phyloP scores from a whole-genome alignment of 2,888 invertebrate species.

The Lithosia quadra region DNA sequence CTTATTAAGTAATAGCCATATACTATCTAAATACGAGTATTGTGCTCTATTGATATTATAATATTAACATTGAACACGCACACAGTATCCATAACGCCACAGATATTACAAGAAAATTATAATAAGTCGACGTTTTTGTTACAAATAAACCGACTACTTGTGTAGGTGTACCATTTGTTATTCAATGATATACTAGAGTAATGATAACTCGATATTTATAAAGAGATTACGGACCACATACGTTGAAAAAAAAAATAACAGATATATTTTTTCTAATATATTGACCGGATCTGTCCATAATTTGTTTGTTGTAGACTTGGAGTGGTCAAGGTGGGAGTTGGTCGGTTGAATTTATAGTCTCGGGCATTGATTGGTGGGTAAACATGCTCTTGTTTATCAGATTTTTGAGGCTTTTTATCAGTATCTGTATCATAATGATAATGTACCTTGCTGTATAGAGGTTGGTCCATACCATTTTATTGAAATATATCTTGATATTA shows the following conservation, averaged over 20 bases:
- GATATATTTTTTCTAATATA: slow-evolving; percentile 39
- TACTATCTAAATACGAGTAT: slow-evolving; percentile 36
- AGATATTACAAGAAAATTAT: slow-evolving; percentile 72
- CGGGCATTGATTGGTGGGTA: slow-evolving; percentile 34
- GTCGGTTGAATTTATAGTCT: slow-evolving; percentile 48
- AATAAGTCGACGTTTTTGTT: slow-evolving; percentile 63
- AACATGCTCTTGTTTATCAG: slow-evolving; percentile 20
- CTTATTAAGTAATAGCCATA: slow-evolving; percentile 50
- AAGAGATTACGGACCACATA: slow-evolving; percentile 62
- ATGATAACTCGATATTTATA: slow-evolving; percentile 54
- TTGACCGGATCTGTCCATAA: slow-evolving; percentile 43
- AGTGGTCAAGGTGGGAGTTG: slow-evolving; percentile 45
- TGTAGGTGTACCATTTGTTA: slow-evolving; percentile 49
- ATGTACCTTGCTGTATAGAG: not conserved
- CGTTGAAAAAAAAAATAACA: slow-evolving; percentile 44
- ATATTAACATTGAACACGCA: slow-evolving; percentile 48
- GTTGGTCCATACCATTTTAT: not conserved
- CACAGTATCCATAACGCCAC: slow-evolving; percentile 48
- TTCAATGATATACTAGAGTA: slow-evolving; percentile 50
- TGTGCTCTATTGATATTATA: slow-evolving; percentile 35
- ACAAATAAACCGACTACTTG: slow-evolving; percentile 34
- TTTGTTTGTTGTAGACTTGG: slow-evolving; percentile 44
- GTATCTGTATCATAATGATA: not conserved
- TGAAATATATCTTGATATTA: too few relatives aligned
- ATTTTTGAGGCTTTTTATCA: slow-evolving; percentile 8